Base-by-base conservation (phyloP, 1,140 invertebrate genomes). In the Zaprionus gabonicus region DNA sequence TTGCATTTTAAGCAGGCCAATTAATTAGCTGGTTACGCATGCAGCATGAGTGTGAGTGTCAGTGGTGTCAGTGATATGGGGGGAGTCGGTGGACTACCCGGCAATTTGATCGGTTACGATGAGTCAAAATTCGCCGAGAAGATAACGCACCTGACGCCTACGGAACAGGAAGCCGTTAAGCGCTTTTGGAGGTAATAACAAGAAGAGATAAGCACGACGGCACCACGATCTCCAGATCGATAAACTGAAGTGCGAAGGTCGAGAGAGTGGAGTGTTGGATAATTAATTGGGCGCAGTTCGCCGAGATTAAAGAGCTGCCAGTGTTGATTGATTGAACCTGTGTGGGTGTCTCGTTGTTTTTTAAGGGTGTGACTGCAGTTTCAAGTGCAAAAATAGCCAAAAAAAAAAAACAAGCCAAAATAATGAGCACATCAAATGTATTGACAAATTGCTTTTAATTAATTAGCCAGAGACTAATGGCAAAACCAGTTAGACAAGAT, bases 131-230 rank as follows among this genome's bases (percentile, higher is more conserved):
- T 92, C 73, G 75, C 73, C 59, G 79, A 85, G 44, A 92, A 92
- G 87, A 80, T 92, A 82, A 91, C 73, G 71, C 84, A 92, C 85
- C 71, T 92, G 80, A 83, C 78, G 63, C 91, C 91, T 64, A 79
- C 74, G 65, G 91, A 92, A 75, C 91, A 91, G 91, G 91, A 92
- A 83, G 91, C 91, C 36, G 91, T 92, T 55, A 87, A 84, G 58
- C 85, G 84, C 31, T 92, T 92, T 77, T 92, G 91, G 91, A 92
- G 91, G 91, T 92, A 87, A 63, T 28, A 31, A 78, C 38, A 41
- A n/a, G n/a, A n/a, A 46, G 17, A 46, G 76, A 85, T 86, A 82
- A 76, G 44, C 34, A 27, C 31, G 44, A 4, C 67, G 53, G 25
- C 20, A n/a, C 10, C 5, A 46, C 6, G 63, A 76, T 76, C 41